A percentile compares a stretch with the other conserved stretches of the same genome.
phyloP scores from a whole-genome alignment of 2,797 vertebrate genomes.

The Tenualosa ilisha region DNA sequence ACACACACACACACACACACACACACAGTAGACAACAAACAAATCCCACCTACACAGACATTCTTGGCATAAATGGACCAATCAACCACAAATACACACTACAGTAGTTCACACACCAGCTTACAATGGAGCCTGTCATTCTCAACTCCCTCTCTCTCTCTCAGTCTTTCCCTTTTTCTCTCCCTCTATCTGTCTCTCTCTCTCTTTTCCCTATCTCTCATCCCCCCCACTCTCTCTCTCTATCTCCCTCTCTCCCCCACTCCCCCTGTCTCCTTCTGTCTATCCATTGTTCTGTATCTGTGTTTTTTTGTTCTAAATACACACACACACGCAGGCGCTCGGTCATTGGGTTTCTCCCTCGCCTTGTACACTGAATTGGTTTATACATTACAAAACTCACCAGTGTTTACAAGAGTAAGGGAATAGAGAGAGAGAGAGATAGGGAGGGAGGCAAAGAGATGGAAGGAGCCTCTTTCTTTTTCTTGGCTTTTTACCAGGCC shows the following conservation, averaged over 20 bases:
- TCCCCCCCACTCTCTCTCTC: too few species aligned
- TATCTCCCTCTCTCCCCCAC: not conserved
- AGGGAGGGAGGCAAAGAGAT: not conserved
- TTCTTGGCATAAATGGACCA: not conserved
- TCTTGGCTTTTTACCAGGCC: not conserved
- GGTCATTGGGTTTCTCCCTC: not conserved
- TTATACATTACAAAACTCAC: not conserved
- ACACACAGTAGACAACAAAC: not conserved
- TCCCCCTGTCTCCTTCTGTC: not conserved
- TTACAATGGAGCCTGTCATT: not conserved
- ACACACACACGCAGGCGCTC: not conserved
- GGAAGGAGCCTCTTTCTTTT: not conserved
- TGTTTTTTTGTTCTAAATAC: slow-evolving; percentile 12
- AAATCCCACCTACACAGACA: not conserved
- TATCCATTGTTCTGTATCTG: not conserved
- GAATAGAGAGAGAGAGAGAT: not conserved
- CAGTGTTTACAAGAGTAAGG: not conserved
- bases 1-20: not conserved
- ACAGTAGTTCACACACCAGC: not conserved
- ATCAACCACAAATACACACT: not conserved
- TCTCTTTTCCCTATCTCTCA: not conserved
- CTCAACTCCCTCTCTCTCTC: not conserved
- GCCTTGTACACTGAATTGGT: not conserved
- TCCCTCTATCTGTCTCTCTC: not conserved
- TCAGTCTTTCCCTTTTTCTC: not conserved